phyloP scores from a whole-genome alignment of 2,113 vertebrate genomes.

The Monarcha castaneiventris region DNA sequence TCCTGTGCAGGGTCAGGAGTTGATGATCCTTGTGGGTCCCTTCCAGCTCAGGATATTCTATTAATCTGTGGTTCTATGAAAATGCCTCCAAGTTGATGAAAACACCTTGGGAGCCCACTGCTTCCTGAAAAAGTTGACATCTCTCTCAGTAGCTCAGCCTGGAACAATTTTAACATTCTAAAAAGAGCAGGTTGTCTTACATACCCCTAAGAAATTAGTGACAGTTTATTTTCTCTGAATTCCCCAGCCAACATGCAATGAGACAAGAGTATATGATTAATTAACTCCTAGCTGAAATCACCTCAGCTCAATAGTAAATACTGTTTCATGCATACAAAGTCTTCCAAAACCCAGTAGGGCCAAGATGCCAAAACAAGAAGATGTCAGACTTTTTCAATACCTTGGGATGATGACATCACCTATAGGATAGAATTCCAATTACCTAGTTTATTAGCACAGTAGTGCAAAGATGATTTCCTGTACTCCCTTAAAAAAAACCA shows the following conservation, averaged over 20 bases:
- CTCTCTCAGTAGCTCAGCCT: background rate
- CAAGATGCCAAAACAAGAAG: background rate
- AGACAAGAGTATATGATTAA: constrained; percentile 4
- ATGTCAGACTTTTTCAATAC: background rate
- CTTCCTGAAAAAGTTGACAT: background rate
- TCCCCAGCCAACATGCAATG: background rate
- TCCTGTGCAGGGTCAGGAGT: background rate
- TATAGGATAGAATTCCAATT: background rate
- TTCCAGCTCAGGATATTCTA: background rate
- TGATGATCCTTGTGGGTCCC: background rate
- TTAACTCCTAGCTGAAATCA: constrained; percentile 13
- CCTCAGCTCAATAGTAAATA: background rate
- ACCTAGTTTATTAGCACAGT: background rate
- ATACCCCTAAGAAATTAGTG: background rate
- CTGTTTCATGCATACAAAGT: background rate
- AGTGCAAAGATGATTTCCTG: background rate
- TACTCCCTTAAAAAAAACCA: background rate
- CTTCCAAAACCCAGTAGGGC: background rate
- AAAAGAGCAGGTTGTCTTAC: background rate
- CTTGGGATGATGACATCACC: background rate
- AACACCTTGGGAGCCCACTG: background rate
- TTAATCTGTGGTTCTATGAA: background rate
- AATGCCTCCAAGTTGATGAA: background rate
- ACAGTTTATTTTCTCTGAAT: constrained; percentile 22
- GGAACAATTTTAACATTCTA: background rate